Evolutionary conservation across 2,797 vertebrate species (phyloP).

Genomic region (Sphenopsis melanotis): DNA sequence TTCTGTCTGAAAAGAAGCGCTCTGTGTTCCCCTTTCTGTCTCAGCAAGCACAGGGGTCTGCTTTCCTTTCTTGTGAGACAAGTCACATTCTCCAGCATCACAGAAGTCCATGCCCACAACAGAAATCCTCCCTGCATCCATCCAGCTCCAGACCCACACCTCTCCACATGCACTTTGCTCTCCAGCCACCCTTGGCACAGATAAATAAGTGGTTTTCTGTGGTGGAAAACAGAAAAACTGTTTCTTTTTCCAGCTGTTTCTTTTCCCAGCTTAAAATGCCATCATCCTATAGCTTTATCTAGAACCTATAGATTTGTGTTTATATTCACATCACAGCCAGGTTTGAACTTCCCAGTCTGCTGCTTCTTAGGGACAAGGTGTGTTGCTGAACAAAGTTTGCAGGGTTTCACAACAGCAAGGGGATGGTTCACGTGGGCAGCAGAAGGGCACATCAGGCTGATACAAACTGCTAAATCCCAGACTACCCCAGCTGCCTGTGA

Average conservation of each 20-base stretch:
- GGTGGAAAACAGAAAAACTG: too few species aligned
- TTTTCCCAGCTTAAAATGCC: not conserved
- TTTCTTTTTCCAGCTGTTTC: too few species aligned
- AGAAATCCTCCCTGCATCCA: not conserved
- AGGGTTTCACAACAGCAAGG: not conserved
- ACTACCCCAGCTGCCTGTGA: not conserved
- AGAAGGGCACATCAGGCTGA: not conserved
- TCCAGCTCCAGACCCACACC: not conserved
- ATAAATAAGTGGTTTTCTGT: not conserved
- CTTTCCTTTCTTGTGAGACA: not conserved
- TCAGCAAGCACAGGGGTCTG: not conserved
- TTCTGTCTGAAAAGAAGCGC: not conserved
- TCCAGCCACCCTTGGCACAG: not conserved
- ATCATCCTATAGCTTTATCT: not conserved
- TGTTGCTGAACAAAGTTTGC: not conserved
- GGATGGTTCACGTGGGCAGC: not conserved
- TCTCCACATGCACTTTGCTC: not conserved
- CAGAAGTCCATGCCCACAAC: not conserved
- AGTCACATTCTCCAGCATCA: accelerated
- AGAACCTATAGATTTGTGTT: not conserved
- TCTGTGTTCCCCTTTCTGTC: not conserved
- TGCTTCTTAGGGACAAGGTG: not conserved
- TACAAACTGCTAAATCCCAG: not conserved
- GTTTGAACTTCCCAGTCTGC: not conserved
- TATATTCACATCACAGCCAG: not conserved